These are phyloP conservation scores for Phymastichus coffea DNA, from an alignment of 1,140 invertebrate species.

Conservation along the genomic window DNA sequence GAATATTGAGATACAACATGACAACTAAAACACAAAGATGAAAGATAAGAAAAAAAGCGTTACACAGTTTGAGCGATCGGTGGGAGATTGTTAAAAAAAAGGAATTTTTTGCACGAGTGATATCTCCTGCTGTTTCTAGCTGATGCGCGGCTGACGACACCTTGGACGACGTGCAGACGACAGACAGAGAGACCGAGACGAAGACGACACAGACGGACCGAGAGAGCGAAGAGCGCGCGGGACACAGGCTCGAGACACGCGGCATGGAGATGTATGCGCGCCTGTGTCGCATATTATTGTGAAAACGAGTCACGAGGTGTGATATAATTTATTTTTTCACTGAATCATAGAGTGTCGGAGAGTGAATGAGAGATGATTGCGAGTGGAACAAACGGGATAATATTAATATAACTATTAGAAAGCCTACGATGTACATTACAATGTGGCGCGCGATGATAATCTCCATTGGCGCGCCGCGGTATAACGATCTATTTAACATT, in stretches of 20 bases:
- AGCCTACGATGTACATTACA: constrained; percentile 57
- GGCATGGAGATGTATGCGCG: constrained; percentile 34
- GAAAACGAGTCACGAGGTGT: constrained; percentile 52
- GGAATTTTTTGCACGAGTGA: neutral
- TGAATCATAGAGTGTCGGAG: constrained; percentile 34
- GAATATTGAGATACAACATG: too few relatives aligned
- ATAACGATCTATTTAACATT: constrained; percentile 55
- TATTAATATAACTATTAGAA: constrained; percentile 57
- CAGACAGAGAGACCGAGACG: neutral
- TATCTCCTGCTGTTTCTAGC: neutral
- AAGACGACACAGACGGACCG: too few relatives aligned
- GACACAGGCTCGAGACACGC: constrained; percentile 19
- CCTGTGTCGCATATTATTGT: constrained; percentile 33
- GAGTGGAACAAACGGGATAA: constrained; percentile 53
- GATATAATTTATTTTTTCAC: constrained; percentile 61
- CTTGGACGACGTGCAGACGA: neutral
- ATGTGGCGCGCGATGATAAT: constrained; percentile 51
- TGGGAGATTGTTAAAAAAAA: neutral
- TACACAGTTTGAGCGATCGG: neutral
- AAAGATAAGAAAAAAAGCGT: neutral
- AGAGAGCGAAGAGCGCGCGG: constrained; percentile 31
- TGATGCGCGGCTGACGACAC: too few relatives aligned
- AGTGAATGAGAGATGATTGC: too few relatives aligned
- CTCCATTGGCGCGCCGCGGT: constrained; percentile 2
- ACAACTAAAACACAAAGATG: too few relatives aligned